A percentile compares a stretch with the other conserved stretches of the same genome.
Evolutionary conservation across 2,113 vertebrate species (phyloP).

Genomic region (Perognathus longimembris): DNA sequence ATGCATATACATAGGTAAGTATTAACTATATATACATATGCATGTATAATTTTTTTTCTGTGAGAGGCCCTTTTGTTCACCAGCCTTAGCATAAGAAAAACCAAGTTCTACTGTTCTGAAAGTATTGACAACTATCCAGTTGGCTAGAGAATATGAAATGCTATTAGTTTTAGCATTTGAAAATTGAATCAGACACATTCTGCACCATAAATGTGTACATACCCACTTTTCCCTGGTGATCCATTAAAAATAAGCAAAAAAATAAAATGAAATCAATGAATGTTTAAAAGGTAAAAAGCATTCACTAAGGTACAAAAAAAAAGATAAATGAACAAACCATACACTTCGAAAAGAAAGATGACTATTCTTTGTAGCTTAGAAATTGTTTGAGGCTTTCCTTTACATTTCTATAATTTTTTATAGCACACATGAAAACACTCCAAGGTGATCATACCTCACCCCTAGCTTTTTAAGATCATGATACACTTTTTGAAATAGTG

Average conservation of each 20-base stretch:
- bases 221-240: constrained; percentile 25
- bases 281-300: constrained; percentile 71
- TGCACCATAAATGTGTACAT: neutral
- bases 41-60: neutral
- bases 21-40: neutral
- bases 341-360: constrained; percentile 65
- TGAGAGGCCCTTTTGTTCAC: neutral
- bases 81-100: neutral
- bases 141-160: neutral
- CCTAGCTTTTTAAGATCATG: constrained; percentile 51
- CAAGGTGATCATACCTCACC: constrained; percentile 45
- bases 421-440: constrained; percentile 66
- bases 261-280: constrained; percentile 66
- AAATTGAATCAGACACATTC: constrained; percentile 29
- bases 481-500: constrained; percentile 86
- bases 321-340: constrained; percentile 44
- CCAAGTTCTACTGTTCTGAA: neutral
- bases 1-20: too few relatives aligned
- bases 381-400: constrained; percentile 60
- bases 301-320: constrained; percentile 42
- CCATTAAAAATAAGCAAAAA: constrained; percentile 63
- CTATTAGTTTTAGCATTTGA: constrained; percentile 4
- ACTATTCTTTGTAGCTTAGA: constrained; percentile 45
- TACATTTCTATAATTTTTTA: constrained; percentile 76
- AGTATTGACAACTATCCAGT: neutral